phyloP scores from a whole-genome alignment of 2,888 invertebrate genomes.

The Hirtodrosophila cameraria region DNA sequence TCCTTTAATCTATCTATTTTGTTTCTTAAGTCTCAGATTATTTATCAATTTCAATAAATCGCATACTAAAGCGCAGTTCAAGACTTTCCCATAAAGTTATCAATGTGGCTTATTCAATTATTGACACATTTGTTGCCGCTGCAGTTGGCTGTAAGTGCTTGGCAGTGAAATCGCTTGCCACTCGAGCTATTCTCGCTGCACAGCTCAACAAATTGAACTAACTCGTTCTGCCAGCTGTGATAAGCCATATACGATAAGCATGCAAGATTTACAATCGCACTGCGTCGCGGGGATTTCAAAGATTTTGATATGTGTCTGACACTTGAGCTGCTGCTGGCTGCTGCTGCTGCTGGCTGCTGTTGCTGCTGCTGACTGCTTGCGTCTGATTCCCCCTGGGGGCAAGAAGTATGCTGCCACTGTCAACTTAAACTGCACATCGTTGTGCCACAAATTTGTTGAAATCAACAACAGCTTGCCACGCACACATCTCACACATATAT shows the following conservation, averaged over 20 bases:
- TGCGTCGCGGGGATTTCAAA: constrained; percentile 60
- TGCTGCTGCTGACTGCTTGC: constrained; percentile 7
- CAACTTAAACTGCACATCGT: constrained; percentile 63
- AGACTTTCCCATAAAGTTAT: constrained; percentile 11
- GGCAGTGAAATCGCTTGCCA: constrained; percentile 41
- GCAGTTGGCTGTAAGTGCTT: not conserved
- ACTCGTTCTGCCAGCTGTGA: constrained; percentile 51
- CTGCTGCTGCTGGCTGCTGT: constrained; percentile 18
- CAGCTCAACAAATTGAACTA: constrained; percentile 17
- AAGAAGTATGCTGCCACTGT: constrained; percentile 57
- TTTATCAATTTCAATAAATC: too few relatives aligned
- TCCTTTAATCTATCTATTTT: too few relatives aligned
- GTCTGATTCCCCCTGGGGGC: constrained; percentile 62
- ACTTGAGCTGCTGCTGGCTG: constrained; percentile 55
- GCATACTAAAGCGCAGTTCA: not conserved
- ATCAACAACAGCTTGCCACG: constrained; percentile 44
- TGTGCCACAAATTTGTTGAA: constrained; percentile 63
- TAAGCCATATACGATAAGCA: constrained; percentile 68
- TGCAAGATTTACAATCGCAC: constrained; percentile 63
- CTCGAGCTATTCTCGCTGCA: constrained; percentile 18
- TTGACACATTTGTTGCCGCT: constrained; percentile 8
- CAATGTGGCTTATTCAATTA: constrained; percentile 41
- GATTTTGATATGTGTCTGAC: constrained; percentile 61
- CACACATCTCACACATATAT: constrained; percentile 12
- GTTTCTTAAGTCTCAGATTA: too few relatives aligned